Conservation (phyloP, 2,113 vertebrate species). For the Callospermophilus lateralis region DNA sequence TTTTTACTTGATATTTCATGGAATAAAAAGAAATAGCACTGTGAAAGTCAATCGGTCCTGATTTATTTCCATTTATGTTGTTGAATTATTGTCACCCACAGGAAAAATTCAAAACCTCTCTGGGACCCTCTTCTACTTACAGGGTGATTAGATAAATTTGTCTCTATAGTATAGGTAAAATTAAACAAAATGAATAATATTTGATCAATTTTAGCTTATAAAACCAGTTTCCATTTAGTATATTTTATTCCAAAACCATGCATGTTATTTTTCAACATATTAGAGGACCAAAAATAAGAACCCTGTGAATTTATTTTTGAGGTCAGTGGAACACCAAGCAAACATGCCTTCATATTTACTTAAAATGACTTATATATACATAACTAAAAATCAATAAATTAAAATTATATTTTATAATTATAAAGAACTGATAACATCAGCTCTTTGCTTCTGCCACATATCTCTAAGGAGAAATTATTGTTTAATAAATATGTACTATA, state of each 20-base stretch:
- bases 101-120: neutral
- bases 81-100: neutral
- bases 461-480: neutral
- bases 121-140: neutral
- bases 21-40: neutral
- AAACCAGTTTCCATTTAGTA: neutral
- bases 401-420: neutral
- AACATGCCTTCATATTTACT: neutral
- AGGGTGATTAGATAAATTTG: neutral
- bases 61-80: neutral
- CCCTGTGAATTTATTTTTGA: neutral
- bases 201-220: neutral
- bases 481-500: constrained; percentile 51
- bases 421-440: neutral
- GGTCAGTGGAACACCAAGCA: neutral
- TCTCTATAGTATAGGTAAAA: neutral
- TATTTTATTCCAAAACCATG: neutral
- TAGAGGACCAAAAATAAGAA: neutral
- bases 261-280: neutral
- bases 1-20: neutral
- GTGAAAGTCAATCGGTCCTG: neutral
- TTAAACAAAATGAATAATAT: neutral
- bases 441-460: neutral
- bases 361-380: neutral
- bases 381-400: neutral